Evolutionary conservation across 2,888 invertebrate genomes (phyloP).

Genomic region (Himalopsyche anomala): DNA sequence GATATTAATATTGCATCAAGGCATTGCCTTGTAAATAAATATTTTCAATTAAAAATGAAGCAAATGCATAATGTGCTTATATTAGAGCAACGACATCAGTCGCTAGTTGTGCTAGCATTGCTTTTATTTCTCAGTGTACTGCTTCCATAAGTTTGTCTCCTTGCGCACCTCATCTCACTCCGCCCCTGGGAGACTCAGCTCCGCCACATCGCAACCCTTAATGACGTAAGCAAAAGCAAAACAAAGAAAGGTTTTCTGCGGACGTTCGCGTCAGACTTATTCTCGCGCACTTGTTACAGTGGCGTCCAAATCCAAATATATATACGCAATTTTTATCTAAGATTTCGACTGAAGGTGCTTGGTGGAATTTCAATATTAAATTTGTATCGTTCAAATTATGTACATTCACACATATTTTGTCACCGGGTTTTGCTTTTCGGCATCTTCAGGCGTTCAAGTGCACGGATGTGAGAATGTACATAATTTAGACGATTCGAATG

Average conservation of each 20-base stretch:
- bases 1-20: too few species aligned
- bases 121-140: conserved; percentile 9
- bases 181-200: conserved; percentile 39
- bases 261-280: conserved; percentile 63
- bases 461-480: too few species aligned
- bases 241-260: conserved; percentile 64
- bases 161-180: conserved; percentile 22
- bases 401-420: too few species aligned
- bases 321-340: too few species aligned
- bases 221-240: conserved; percentile 66
- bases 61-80: too few species aligned
- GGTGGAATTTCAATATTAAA: too few species aligned
- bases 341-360: too few species aligned
- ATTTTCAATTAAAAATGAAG: background rate
- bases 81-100: conserved; percentile 2
- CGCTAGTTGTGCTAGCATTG: background rate
- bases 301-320: background rate
- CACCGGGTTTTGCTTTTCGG: background rate
- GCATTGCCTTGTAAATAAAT: background rate
- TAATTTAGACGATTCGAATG: too few species aligned
- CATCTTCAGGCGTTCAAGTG: background rate
- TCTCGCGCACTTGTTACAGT: conserved; percentile 47
- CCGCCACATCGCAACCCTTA: conserved; percentile 63
- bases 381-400: too few species aligned
- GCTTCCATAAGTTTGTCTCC: conserved; percentile 22